Conservation (phyloP, 1,140 invertebrate species). For the Gryllus bimaculatus region DNA sequence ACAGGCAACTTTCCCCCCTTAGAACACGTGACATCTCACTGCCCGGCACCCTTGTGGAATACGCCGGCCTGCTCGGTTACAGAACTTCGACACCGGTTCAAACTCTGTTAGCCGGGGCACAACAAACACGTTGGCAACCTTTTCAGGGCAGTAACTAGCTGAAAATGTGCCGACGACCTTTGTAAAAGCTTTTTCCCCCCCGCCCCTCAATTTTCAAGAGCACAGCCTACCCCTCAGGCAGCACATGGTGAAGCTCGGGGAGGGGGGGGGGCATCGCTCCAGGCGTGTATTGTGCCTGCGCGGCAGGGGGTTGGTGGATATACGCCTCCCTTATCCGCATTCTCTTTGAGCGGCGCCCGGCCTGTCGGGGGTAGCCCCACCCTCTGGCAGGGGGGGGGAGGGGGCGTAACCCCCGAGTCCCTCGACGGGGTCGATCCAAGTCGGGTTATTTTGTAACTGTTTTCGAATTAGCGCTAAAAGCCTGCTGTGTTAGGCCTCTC, state of each 20-base stretch:
- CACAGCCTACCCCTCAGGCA: not conserved
- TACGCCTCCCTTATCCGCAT: not conserved
- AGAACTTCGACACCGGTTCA: not conserved
- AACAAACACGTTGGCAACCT: not conserved
- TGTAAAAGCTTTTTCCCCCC: not conserved
- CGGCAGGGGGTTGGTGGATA: not conserved
- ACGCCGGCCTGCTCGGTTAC: not conserved
- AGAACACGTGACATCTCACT: not conserved
- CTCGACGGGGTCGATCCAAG: not conserved
- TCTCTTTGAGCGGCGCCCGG: not conserved
- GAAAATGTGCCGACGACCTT: not conserved
- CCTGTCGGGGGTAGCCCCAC: not conserved
- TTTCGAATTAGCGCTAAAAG: not conserved
- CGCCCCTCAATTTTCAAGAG: not conserved
- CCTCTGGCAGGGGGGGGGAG: no score
- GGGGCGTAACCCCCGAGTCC: not conserved
- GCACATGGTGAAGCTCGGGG: not conserved
- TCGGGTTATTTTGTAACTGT: conserved; percentile 1
- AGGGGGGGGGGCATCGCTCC: not conserved
- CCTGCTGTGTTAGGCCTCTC: not conserved
- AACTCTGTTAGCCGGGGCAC: not conserved
- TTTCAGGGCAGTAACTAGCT: not conserved
- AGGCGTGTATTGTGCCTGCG: not conserved
- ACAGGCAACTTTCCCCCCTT: not conserved
- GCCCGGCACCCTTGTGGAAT: not conserved